Conservation (phyloP, 92 coral and sea anemone species). For the Anthopleura xanthogrammica region DNA sequence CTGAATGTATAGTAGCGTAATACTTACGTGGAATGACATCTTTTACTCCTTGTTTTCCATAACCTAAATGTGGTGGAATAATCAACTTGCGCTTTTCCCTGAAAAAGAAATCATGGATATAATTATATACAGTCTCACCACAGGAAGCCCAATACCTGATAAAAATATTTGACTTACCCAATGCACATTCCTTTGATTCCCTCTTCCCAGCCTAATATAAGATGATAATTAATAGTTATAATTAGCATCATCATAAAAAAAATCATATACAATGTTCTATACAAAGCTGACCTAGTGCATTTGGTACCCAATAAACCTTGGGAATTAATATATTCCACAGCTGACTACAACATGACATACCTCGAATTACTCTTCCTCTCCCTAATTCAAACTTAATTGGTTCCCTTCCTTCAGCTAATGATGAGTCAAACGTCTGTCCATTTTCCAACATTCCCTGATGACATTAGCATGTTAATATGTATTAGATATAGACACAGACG, state of each 20-base stretch:
- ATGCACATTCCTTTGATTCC: constrained; percentile 97
- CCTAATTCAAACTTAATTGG: constrained; percentile 91
- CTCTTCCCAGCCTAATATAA: constrained; percentile 85
- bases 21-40: constrained; percentile 95
- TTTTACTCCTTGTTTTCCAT: constrained; percentile 78
- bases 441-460: constrained; percentile 77
- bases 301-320: too few relatives aligned
- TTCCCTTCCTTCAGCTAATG: constrained; percentile 70
- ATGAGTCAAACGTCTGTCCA: constrained; percentile 91
- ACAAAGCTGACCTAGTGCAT: neutral
- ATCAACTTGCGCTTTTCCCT: constrained; percentile 90
- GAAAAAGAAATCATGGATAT: neutral
- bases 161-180: constrained; percentile 51
- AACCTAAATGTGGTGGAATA: constrained; percentile 94
- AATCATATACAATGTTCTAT: too few relatives aligned
- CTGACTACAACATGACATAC: constrained; percentile 20
- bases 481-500: too few relatives aligned
- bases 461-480: too few relatives aligned
- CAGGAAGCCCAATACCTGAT: neutral
- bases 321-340: neutral
- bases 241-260: too few relatives aligned
- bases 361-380: constrained; percentile 91
- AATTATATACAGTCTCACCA: neutral
- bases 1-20: neutral
- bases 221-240: neutral